Base-by-base conservation (phyloP, 2,888 invertebrate species). In the Byasa hedistus region DNA sequence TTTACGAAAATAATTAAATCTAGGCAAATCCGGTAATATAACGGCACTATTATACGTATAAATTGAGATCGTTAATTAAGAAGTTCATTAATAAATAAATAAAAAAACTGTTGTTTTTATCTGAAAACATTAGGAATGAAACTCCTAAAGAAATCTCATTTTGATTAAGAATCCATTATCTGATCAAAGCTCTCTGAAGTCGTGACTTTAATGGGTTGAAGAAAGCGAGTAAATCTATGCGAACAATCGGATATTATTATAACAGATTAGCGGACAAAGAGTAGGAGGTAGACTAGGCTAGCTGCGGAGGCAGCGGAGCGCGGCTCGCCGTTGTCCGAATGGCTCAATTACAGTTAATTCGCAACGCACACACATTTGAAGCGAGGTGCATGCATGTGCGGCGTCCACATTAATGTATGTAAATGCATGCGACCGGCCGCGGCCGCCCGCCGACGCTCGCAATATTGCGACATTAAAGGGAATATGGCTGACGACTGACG, bases 261-360 rank as follows among this genome's bases (percentile, higher is more conserved):
- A 68, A 76, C 76, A 66, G 69, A 62, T 65, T 65, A 69, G 65
- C 57, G 62, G 64, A 70, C 66, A 69, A 69, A 70, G 62, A 69
- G 79, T 75, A n/a, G 79, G 76, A 77, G 73, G 75, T 73, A 71
- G 76, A 78, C 76, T 76, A 78, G 80, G 78, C 76, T 79, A 83
- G 79, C 82, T 81, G 76, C 73, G 75, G 79, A 83, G 81, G 84
- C 84, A 86, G 79, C 80, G 78, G 80, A 85, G 84, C 86, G 81
- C 80, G 79, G 82, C 79, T 81, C 75, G 81, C 82, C 83, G 81
- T 82, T 87, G 84, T 87, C 85, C 87, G 85, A 91, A 91, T 90
- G 86, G 88, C 90, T 91, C 91, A 91, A 91, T 91, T 89, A 90
- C 91, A 88, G 90, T 90, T 90, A 90, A 91, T 90, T 89, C 89